Evolutionary conservation across 2,797 vertebrate species (phyloP).

Genomic region (Xiphorhynchus erythropygius): DNA sequence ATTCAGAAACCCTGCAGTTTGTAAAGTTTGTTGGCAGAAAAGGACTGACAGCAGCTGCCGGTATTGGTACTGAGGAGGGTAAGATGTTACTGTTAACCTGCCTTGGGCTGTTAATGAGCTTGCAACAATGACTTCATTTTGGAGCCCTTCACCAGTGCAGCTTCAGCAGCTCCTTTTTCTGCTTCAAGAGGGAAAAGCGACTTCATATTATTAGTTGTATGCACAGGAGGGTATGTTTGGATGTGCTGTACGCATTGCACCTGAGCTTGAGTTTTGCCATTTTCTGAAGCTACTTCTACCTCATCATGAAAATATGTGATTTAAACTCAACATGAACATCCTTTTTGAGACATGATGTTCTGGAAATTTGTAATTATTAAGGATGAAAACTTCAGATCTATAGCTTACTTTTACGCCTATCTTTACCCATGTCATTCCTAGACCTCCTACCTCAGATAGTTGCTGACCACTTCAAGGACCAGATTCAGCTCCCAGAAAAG

Average conservation of each 20-base stretch:
- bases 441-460: background rate
- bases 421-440: background rate
- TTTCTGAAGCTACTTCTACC: slow-evolving; percentile 63
- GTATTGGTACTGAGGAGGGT: background rate
- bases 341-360: slow-evolving; percentile 33
- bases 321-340: slow-evolving; percentile 31
- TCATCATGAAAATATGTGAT: slow-evolving; percentile 29
- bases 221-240: background rate
- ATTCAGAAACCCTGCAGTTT: slow-evolving; percentile 26
- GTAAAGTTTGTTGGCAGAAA: slow-evolving; percentile 1
- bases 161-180: slow-evolving; percentile 11
- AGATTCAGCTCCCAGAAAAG: background rate
- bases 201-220: background rate
- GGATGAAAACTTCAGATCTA: background rate
- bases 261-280: slow-evolving; percentile 22
- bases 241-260: background rate
- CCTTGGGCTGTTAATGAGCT: slow-evolving; percentile 16
- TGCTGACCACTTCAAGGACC: background rate
- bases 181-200: background rate
- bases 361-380: slow-evolving; percentile 28
- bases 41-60: background rate
- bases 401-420: background rate
- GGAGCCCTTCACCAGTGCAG: background rate
- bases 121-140: background rate
- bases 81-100: background rate